Evolutionary conservation across 2,113 vertebrate genomes (phyloP).

Genomic region (Tychaedon coryphoeus): DNA sequence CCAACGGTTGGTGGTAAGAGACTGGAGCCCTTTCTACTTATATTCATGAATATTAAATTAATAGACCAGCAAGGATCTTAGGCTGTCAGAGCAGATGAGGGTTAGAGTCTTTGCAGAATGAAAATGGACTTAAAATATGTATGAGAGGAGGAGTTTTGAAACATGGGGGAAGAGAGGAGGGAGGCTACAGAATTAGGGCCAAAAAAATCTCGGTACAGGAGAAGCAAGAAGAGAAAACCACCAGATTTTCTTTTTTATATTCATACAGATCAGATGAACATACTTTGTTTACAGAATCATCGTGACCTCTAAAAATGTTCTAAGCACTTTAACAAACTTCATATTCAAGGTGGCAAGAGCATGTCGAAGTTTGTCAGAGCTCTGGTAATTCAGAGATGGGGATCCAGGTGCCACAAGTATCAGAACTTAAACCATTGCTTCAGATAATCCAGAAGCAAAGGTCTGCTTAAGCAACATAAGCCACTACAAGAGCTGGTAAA

Average conservation of each 20-base stretch:
- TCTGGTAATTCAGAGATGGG: neutral
- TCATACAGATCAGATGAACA: neutral
- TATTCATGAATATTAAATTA: slow-evolving; percentile 40
- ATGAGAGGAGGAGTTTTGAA: neutral
- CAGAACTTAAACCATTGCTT: neutral
- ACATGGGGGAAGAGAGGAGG: neutral
- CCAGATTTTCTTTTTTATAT: neutral
- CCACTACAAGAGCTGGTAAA: neutral
- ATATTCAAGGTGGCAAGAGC: neutral
- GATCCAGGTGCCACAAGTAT: neutral
- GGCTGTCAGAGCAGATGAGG: neutral
- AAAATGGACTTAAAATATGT: neutral
- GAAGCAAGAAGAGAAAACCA: neutral
- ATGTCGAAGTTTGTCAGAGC: neutral
- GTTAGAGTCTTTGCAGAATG: neutral
- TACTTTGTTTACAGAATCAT: neutral
- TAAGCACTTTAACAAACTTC: neutral
- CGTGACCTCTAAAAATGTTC: neutral
- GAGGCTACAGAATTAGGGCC: neutral
- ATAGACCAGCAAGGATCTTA: neutral
- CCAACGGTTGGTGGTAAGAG: neutral
- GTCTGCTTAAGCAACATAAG: neutral
- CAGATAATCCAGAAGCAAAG: neutral
- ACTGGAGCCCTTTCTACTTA: neutral
- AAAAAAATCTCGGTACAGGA: neutral